Base-by-base conservation (phyloP, 2,113 vertebrate genomes). In the Chloropsis cyanopogon region DNA sequence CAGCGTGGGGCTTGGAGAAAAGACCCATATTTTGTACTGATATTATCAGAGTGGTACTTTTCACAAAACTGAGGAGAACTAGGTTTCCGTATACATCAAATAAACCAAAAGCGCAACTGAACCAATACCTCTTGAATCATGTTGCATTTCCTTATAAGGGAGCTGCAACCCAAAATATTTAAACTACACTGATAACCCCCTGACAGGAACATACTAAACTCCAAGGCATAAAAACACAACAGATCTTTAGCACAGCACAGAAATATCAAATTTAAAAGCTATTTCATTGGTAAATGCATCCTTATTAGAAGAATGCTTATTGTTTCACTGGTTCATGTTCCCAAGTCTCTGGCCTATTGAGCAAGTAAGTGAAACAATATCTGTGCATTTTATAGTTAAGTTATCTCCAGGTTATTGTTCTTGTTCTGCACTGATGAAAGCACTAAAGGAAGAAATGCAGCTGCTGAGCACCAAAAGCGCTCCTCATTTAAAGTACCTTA, bases 341-440 rank as follows among this genome's bases (percentile, higher is more conserved):
- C 76, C 66, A n/a, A 35, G 39, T 91, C 77, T 79, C 52, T 10
- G 6, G 60, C 68, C 46, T 65, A 46, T 52, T 82, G 81, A 63
- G 76, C 84, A 89, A 92, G 29, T 56, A 94, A 90, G 49, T 47
- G 65, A 76, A 96, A 95, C 35, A 81, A 46, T 56, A 89, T 86
- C 82, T 81, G 50, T 71, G 53, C 52, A 83, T 90, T 96, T 90
- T 86, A 54, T 75, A 94, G 96, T 90, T 87, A 83, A 93, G 63
- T 70, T 90, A 95, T 88, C 88, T 72, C 82, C 73, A 87, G 3
- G 0, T 81, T 88, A 85, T 37, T 92, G 75, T 73, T 95, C 86
- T 68, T 91, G 65, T 68, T 95, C 75, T 92, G 63, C 42, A 54
- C 50, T 69, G 60, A 31, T 77, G 52, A 88, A 80, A 93, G 69